Evolutionary conservation across 2,797 vertebrate genomes (phyloP), one percentile per base, ranked within the genome.

Genomic region (Sebastes paucispinis): DNA sequence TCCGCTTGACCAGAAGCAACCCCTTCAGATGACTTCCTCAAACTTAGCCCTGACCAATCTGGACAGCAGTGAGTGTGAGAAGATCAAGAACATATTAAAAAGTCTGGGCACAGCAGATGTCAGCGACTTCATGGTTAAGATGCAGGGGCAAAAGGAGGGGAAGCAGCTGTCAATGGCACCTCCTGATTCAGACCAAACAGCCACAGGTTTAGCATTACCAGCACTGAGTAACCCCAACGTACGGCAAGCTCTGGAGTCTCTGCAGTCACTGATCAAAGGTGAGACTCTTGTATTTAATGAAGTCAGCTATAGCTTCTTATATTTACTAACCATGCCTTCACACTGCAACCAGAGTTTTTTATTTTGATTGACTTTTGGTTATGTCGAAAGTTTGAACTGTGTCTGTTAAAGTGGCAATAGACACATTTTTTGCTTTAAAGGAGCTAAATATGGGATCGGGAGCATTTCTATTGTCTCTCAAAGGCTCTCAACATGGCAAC

Each of bases 71-170:
- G 97, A 98, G 75, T 97, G 95, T 43, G 96, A 97, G 6, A 98
- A 97, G 89, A 96, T 98, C 80, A 97, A 96, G 25, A 95, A 96
- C 71, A 95, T 98, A 71, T 93, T 99, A 20, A 97, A 96, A 90
- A 96, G 96, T 90, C 95, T 97, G 50, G 94, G 95, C 3, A 94
- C 95, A 47, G 89, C 95, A 3, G 96, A 98, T 75, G 94, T 96
- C 74, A 94, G 96, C 43, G 96, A 97, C 22, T 90, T 97, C 85
- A 96, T 96, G 29, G 91, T 85, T 91, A 81, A 88, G 86, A 80
- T 89, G 82, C 79, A 93, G 87, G 77, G 93, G 83, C 85, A 89
- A 80, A 79, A 76, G 11, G 82, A 84, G 43, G 80, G 6, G 91
- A 79, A 75, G 59, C 70, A 75, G 29, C 43, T 0, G 10, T 2